Base-by-base conservation (phyloP, 92 coral and sea anemone genomes). In the Palythoa grandiflora region DNA sequence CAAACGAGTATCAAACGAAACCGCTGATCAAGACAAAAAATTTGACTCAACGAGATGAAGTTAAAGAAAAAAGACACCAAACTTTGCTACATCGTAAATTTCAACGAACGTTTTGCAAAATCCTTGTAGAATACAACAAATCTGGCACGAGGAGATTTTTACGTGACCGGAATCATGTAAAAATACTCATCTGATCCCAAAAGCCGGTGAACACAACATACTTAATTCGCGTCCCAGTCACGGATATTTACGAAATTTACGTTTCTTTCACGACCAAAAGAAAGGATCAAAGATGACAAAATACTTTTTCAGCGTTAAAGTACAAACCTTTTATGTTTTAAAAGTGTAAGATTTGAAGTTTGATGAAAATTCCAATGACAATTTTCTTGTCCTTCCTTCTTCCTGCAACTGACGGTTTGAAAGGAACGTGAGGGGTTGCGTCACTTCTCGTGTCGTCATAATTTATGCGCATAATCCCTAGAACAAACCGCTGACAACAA, bases 341-440 rank as follows among this genome's bases (percentile, higher is more conserved):
- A 17, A 11, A 77, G 68, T 48, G 66, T 36, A 20, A 60, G 75
- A 88, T 84, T 73, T 75, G 72, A 68, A 65, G 8, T 47, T 35
- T 16, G 19, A 59, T 8, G 9, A 75, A 85, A 71, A 38, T 79
- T 21, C 6, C 68, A 36, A 53, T 19, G 16, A 35, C 28, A 21
- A 5, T 65, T 55, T 39, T 39, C 9, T 68, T 77, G 12, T 28
- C 13, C 55, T 55, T 35, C 93, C 70, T 57, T 35, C 50, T 57
- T 84, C 47, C 72, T 73, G 78, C 83, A 57, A 60, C 87, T 86
- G 89, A 71, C 87, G 71, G 73, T 87, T 78, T 90, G 93, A 86
- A 90, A 87, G 87, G 53, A 19, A 21, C 19, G 16, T 79, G 52
- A 1, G 1, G 7, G 53, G 1, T 90, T 90, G 80, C 90, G 93